A percentile compares a stretch with the other conserved stretches of the same genome.
Evolutionary conservation across 2,113 vertebrate species (phyloP).

Genomic region (Chinchilla lanigera): DNA sequence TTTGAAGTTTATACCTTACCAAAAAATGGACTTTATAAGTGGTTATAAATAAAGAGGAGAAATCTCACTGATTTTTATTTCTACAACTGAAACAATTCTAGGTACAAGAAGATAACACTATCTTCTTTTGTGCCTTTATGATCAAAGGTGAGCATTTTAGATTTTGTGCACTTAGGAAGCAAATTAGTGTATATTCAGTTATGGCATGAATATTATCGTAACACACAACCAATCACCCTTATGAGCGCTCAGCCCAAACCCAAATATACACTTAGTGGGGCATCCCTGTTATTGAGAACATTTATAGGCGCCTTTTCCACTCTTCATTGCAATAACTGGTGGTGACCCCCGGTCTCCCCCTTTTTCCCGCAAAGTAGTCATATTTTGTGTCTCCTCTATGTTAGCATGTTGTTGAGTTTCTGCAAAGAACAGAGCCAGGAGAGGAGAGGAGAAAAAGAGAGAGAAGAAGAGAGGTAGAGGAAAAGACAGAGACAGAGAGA

Average conservation of each 20-base stretch:
- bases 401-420: neutral
- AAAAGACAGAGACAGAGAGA: neutral
- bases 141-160: neutral
- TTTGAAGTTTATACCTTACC: neutral
- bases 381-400: neutral
- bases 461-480: neutral
- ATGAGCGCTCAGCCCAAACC: neutral
- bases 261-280: neutral
- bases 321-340: neutral
- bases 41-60: neutral
- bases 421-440: neutral
- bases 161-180: neutral
- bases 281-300: neutral
- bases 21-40: neutral
- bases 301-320: neutral
- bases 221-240: neutral
- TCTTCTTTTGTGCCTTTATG: neutral
- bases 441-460: neutral
- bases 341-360: neutral
- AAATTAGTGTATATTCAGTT: neutral
- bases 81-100: neutral
- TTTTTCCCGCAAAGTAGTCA: neutral
- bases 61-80: neutral
- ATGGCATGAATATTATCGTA: neutral
- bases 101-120: neutral